A percentile compares a stretch with the other conserved stretches of the same genome.
phyloP scores from a whole-genome alignment of 1,140 invertebrate genomes.

The Antheraea pernyi region DNA sequence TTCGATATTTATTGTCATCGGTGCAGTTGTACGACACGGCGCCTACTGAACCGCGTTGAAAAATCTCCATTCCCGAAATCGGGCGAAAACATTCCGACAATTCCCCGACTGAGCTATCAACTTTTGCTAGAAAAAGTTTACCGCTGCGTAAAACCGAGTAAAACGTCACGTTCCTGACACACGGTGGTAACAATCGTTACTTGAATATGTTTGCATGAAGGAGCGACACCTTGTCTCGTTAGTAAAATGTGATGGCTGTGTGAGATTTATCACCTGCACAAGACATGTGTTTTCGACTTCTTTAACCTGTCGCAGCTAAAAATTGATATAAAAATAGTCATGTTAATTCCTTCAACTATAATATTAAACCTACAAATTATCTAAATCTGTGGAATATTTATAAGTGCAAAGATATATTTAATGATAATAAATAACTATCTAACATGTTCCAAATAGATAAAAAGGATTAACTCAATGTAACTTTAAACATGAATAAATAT shows the following conservation, averaged over 20 bases:
- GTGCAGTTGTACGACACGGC: slow-evolving; percentile 74
- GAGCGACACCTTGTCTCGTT: slow-evolving; percentile 71
- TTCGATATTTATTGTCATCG: slow-evolving; percentile 78
- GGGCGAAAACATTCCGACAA: slow-evolving; percentile 65
- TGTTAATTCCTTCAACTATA: slow-evolving; percentile 21
- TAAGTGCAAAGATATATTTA: no score
- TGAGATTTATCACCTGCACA: slow-evolving; percentile 74
- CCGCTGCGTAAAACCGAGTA: slow-evolving; percentile 26
- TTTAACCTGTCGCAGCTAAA: slow-evolving; percentile 48
- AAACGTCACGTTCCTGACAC: slow-evolving; percentile 19
- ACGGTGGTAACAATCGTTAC: slow-evolving; percentile 48
- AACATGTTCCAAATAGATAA: no score
- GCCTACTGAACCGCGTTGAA: slow-evolving; percentile 73
- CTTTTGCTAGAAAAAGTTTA: slow-evolving; percentile 43
- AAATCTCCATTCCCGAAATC: slow-evolving; percentile 71
- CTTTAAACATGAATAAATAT: no score
- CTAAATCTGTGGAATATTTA: no score
- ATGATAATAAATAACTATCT: no score
- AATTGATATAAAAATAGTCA: slow-evolving; percentile 50
- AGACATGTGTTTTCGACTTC: slow-evolving; percentile 49
- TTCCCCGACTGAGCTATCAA: slow-evolving; percentile 40
- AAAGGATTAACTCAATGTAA: no score
- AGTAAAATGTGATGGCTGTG: slow-evolving; percentile 68
- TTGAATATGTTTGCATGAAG: slow-evolving; percentile 50
- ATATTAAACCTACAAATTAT: no score